phyloP scores from a whole-genome alignment of 2,113 vertebrate genomes.

The Alligator mississippiensis region DNA sequence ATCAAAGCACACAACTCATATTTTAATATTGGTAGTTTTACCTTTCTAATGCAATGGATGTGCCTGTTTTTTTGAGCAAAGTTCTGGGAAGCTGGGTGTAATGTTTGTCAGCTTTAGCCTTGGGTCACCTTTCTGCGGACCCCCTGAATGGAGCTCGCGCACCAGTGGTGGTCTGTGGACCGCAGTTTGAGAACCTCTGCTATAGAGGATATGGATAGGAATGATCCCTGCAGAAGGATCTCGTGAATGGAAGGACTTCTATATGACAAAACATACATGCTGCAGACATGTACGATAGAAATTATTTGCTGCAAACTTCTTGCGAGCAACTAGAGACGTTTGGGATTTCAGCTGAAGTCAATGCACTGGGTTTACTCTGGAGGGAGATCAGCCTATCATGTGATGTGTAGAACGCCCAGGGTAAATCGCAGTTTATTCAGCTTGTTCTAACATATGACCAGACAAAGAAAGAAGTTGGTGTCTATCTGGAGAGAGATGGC shows the following conservation, averaged over 20 bases:
- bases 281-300: background rate
- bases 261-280: background rate
- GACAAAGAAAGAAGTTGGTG: slow-evolving; percentile 7
- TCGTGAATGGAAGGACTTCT: background rate
- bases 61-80: too few relatives aligned
- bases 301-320: background rate
- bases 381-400: background rate
- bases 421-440: background rate
- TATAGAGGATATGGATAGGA: background rate
- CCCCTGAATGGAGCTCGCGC: too few relatives aligned
- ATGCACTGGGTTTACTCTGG: background rate
- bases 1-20: too few relatives aligned
- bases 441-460: background rate
- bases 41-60: too few relatives aligned
- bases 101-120: too few relatives aligned
- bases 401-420: background rate
- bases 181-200: too few relatives aligned
- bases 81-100: too few relatives aligned
- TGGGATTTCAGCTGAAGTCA: background rate
- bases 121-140: too few relatives aligned
- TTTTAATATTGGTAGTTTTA: too few relatives aligned
- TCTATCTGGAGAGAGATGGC: background rate
- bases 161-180: too few relatives aligned
- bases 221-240: background rate
- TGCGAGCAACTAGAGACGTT: background rate